Evolutionary conservation across 2,113 vertebrate species (phyloP), one percentile per base, ranked within the genome.

Genomic region (Labeo catla): DNA sequence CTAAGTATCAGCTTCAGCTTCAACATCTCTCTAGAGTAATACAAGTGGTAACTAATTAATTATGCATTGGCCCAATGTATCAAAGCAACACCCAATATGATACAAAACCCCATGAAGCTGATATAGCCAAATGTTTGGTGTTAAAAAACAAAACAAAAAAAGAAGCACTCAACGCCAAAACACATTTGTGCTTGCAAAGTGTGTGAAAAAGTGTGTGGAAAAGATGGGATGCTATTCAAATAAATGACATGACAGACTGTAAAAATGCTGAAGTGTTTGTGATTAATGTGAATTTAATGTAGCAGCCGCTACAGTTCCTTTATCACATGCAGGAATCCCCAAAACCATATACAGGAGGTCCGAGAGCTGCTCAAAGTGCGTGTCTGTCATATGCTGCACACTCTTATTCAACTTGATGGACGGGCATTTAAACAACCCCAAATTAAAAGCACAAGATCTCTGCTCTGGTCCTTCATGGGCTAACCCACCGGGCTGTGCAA

Each of bases 391-490:
- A 19, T 19, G 23, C 19, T 5, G 19, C 21, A 68, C 28, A 19
- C n/a, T 65, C 34, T 45, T 15, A 49, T 63, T 81, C n/a, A 34
- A n/a, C n/a, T 61, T 78, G 72, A 86, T 76, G 90, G 85, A 76
- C 84, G 81, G 72, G 87, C 76, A 68, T 65, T 63, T 11, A 76
- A 28, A 49, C 9, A 54, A 73, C 88, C 80, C 76, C 6, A 61
- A 57, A 70, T 80, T 12, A 3, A 91, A 23, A 7, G 57, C 86
- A 81, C 83, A 86, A 68, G 81, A 66, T 47, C 23, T 81, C 57
- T 19, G 19, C n/a, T 28, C 85, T 50, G 79, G 87, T 82, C 65
- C 28, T 84, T 50, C 68, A 76, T 47, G 45, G 74, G 80, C 66
- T 85, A 45, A 88, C 21, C 59, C 74, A 63, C 19, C 76, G 2